Evolutionary conservation across 2,797 vertebrate genomes (phyloP).

Genomic region (Leptodactylus fallax): DNA sequence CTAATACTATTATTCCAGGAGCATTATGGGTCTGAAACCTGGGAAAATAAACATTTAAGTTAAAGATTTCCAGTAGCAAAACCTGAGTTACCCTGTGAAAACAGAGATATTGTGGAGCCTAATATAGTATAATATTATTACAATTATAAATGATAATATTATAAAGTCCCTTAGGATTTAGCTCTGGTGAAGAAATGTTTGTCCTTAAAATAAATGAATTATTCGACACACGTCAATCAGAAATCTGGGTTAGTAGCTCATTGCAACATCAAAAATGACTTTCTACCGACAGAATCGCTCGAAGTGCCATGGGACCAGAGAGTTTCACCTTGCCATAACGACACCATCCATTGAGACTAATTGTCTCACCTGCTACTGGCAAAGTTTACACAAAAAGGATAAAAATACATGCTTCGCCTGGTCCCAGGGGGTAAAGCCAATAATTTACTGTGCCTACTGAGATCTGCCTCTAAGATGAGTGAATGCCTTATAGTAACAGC

Average conservation of each 20-base stretch:
- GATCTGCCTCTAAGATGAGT: slow-evolving; percentile 1
- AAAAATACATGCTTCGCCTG: not conserved
- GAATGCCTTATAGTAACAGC: not conserved
- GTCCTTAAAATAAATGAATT: slow-evolving; percentile 36
- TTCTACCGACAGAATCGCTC: not conserved
- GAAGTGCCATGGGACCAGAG: not conserved
- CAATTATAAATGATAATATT: slow-evolving; percentile 14
- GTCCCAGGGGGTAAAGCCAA: slow-evolving; percentile 6
- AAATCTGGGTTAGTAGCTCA: slow-evolving; percentile 34
- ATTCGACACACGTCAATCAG: not conserved
- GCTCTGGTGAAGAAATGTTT: slow-evolving; percentile 30
- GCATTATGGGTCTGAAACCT: slow-evolving; percentile 27
- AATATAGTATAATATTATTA: slow-evolving; percentile 33
- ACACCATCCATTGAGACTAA: slow-evolving; percentile 39
- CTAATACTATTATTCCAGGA: slow-evolving; percentile 21
- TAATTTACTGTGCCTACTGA: slow-evolving; percentile 31
- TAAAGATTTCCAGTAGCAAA: slow-evolving; percentile 39
- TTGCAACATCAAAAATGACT: slow-evolving; percentile 4
- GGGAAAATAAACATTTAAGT: slow-evolving; percentile 30
- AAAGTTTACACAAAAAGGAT: slow-evolving; percentile 18
- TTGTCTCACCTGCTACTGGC: slow-evolving; percentile 23
- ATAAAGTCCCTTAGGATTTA: not conserved
- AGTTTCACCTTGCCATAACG: slow-evolving; percentile 32
- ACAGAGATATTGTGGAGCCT: not conserved
- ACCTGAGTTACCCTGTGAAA: not conserved